Conservation (phyloP, 2,888 invertebrate species). For the Empis stercorea region DNA sequence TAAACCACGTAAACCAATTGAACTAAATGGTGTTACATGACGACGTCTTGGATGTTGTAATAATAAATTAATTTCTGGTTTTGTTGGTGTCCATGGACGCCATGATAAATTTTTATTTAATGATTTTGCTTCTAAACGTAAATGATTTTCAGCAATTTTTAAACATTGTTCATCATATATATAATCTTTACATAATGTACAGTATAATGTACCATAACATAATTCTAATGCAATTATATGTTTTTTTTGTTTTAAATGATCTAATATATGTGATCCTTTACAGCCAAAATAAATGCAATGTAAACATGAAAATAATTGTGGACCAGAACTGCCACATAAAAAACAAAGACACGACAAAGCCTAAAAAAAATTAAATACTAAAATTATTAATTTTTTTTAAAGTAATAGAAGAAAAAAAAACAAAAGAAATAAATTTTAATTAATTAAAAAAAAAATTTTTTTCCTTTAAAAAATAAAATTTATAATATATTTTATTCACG, state of each 20-base stretch:
- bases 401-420: background rate
- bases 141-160: conserved; percentile 42
- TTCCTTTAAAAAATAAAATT: background rate
- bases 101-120: conserved; percentile 48
- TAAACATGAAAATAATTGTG: conserved; percentile 71
- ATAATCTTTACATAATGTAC: conserved; percentile 83
- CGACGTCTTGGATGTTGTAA: conserved; percentile 64
- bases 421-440: background rate
- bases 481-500: background rate
- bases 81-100: conserved; percentile 67
- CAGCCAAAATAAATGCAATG: conserved; percentile 93
- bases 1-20: conserved; percentile 81
- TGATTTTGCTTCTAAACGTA: conserved; percentile 45
- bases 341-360: conserved; percentile 71
- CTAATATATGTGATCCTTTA: conserved; percentile 71
- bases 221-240: conserved; percentile 81
- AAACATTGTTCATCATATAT: conserved; percentile 68
- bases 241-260: conserved; percentile 68
- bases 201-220: conserved; percentile 77
- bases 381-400: background rate
- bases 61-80: conserved; percentile 62
- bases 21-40: conserved; percentile 66
- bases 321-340: conserved; percentile 62
- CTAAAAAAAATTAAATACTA: conserved; percentile 41
- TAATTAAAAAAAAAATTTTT: conserved; percentile 1